Evolutionary conservation across 2,888 invertebrate genomes (phyloP), one percentile per base, ranked within the genome.

Genomic region (Xylocampa areola): DNA sequence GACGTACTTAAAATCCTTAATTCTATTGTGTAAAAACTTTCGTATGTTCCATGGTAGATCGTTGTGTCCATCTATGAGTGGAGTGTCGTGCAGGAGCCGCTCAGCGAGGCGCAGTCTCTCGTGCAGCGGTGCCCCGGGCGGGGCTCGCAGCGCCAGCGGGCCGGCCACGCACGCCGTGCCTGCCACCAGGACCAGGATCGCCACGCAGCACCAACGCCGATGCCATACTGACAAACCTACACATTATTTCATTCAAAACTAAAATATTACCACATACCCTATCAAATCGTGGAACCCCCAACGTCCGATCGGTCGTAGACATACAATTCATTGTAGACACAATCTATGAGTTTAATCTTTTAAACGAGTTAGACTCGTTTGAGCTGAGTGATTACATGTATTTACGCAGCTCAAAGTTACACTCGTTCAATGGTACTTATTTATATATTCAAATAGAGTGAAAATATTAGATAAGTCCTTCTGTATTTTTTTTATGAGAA

Each of bases 21-120:
- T 96, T 87, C 96, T 96, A 90, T 98, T 98, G 91, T 97, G 97
- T 86, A 97, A 95, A 92, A 98, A 97, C 92, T 97, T 97, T 73
- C 98, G 95, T 87, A 98, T 97, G 90, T 98, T 98, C 97, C 97
- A 98, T 10, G 98, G 97, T 69, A 98, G 94, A 89, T 98, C 98
- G 92, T 98, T 98, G 95, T 98, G 98, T 72, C 97, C 97, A 89
- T 97, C 97, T 76, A 97, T 95, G 75, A 97, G 95, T 72, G 97
- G 97, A 75, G 96, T 96, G 92, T 97, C 96, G 84, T 96, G 96
- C 63, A 97, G 93, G 21, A 97, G 94, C 69, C 96, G 95, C 58
- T 96, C 95, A 8, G 96, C 97, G 57, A 96, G 95, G 76, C 96
- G 96, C 66, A 97, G 93, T 40, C 97, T 94, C 88, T 97, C 97